phyloP scores from a whole-genome alignment of 2,888 invertebrate genomes.

The Mythimna vitellina region DNA sequence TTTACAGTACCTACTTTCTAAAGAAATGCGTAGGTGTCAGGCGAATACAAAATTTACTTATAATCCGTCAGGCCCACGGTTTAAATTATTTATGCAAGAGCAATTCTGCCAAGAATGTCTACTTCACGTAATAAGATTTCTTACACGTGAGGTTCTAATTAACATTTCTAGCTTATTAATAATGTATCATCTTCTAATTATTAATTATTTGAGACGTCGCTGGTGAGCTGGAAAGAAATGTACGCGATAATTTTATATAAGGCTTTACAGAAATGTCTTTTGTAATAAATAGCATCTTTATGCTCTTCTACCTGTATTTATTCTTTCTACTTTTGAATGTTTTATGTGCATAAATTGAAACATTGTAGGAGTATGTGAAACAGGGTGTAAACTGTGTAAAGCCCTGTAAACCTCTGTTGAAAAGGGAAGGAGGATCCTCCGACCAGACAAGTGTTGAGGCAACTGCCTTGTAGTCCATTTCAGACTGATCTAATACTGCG shows the following conservation, averaged over 20 bases:
- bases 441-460: too few relatives aligned
- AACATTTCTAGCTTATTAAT: conserved; percentile 23
- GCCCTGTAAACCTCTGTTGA: too few relatives aligned
- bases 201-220: conserved; percentile 2
- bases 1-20: not conserved
- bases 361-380: too few relatives aligned
- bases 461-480: too few relatives aligned
- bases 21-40: not conserved
- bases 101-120: conserved; percentile 15
- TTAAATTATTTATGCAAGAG: conserved; percentile 31
- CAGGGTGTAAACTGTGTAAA: too few relatives aligned
- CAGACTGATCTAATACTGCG: too few relatives aligned
- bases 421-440: too few relatives aligned
- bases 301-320: not conserved
- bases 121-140: conserved; percentile 23
- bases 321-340: too few relatives aligned
- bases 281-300: too few relatives aligned
- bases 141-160: conserved; percentile 18
- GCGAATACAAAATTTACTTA: conserved; percentile 9
- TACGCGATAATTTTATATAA: not conserved
- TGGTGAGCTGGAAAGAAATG: not conserved
- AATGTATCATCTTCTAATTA: conserved; percentile 8
- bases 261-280: not conserved
- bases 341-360: too few relatives aligned
- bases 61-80: conserved; percentile 3